A percentile compares a stretch with the other conserved stretches of the same genome.
Evolutionary conservation across 2,888 invertebrate species (phyloP).

Genomic region (Trichogramma evanescens): DNA sequence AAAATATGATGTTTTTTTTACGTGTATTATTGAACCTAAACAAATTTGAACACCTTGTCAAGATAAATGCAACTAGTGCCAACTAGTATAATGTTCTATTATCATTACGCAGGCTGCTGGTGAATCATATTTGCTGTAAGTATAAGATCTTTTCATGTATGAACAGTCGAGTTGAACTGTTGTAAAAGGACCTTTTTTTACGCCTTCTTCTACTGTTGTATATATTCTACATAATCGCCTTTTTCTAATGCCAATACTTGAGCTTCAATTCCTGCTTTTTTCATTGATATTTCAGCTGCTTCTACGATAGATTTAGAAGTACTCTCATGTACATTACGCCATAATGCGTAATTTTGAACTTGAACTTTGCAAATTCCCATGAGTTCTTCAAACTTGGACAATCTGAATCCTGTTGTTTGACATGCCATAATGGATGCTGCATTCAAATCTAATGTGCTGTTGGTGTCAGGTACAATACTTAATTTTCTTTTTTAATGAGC

Average conservation of each 20-base stretch:
- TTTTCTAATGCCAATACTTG: not conserved
- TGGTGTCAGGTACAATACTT: not conserved
- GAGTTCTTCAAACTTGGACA: not conserved
- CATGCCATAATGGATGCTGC: not conserved
- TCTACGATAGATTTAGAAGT: not conserved
- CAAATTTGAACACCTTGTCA: too few relatives aligned
- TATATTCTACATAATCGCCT: not conserved
- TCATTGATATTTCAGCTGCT: constrained; percentile 1
- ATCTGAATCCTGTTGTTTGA: not conserved
- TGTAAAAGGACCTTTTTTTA: not conserved
- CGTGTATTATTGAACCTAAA: too few relatives aligned
- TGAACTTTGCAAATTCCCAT: not conserved
- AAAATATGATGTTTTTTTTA: too few relatives aligned
- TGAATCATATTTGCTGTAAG: not conserved
- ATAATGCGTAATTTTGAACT: not conserved
- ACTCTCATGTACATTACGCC: not conserved
- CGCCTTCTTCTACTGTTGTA: not conserved
- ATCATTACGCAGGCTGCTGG: not conserved
- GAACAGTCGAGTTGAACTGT: constrained; percentile 2
- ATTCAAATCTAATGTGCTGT: not conserved
- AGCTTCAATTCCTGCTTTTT: constrained; percentile 7
- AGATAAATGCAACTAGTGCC: too few relatives aligned
- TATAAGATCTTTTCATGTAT: constrained; percentile 7
- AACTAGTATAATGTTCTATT: not conserved
- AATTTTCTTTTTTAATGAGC: not conserved